Conservation (phyloP, 2,113 vertebrate species). For the Pachyramphus minor region DNA sequence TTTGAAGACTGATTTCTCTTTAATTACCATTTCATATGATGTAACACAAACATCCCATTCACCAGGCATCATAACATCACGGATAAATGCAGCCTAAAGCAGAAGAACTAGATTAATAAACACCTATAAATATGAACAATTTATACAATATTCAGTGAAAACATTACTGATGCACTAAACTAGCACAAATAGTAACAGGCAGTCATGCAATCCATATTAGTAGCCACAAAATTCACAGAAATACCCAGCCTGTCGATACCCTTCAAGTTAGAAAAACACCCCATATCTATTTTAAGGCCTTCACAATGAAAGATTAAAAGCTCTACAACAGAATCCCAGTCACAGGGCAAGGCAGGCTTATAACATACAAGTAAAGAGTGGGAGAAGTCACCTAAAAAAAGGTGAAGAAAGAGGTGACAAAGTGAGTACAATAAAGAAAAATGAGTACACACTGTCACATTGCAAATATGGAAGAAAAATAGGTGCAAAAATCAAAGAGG, state of each 20-base stretch:
- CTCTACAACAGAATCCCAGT: background rate
- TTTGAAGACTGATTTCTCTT: constrained; percentile 90
- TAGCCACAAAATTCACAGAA: background rate
- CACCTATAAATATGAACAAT: background rate
- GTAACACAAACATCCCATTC: constrained; percentile 92
- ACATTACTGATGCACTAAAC: background rate
- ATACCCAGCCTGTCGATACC: background rate
- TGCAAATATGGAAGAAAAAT: background rate
- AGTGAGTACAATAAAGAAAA: background rate
- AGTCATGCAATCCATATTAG: background rate
- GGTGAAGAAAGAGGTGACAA: background rate
- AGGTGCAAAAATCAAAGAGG: background rate
- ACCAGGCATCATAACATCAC: constrained; percentile 90
- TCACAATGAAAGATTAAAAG: background rate
- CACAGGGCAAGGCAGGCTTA: background rate
- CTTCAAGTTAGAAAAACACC: background rate
- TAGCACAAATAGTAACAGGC: background rate
- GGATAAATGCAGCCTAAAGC: constrained; percentile 86
- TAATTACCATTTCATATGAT: constrained; percentile 90
- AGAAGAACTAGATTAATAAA: constrained; percentile 20
- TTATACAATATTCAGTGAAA: background rate
- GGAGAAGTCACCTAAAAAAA: background rate
- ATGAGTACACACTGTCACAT: background rate
- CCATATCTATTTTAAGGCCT: background rate
- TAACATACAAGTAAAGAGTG: background rate